Conservation (phyloP, 2,888 invertebrate species). For the Lepidochrysops patricia region DNA sequence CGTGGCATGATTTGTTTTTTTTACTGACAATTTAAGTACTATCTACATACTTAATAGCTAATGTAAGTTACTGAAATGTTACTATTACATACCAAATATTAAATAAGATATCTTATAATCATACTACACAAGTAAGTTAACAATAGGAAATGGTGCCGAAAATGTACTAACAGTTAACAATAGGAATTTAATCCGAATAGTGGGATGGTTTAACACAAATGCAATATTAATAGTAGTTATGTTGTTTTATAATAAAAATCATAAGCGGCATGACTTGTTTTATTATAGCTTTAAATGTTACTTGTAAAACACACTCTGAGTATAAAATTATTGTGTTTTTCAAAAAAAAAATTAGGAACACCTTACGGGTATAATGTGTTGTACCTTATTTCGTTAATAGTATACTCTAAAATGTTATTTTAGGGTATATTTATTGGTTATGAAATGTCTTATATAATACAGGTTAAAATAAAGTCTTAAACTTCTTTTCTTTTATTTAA, state of each 20-base stretch:
- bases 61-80: background rate
- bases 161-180: background rate
- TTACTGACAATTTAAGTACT: too few relatives aligned
- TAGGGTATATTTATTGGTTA: too few relatives aligned
- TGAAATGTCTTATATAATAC: too few relatives aligned
- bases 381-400: too few relatives aligned
- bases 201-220: background rate
- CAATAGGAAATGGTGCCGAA: background rate
- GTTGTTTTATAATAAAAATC: background rate
- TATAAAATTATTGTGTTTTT: too few relatives aligned
- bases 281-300: background rate
- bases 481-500: background rate
- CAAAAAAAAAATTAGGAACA: too few relatives aligned
- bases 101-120: background rate
- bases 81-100: slow-evolving; percentile 11
- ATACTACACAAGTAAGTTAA: background rate
- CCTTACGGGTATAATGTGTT: too few relatives aligned
- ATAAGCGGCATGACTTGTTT: background rate
- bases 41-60: background rate
- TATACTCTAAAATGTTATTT: too few relatives aligned
- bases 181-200: background rate
- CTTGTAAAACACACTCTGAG: too few relatives aligned
- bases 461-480: background rate
- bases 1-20: background rate
- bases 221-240: background rate